phyloP scores from a whole-genome alignment of 2,113 vertebrate species.

The Syngnathus scovelli region DNA sequence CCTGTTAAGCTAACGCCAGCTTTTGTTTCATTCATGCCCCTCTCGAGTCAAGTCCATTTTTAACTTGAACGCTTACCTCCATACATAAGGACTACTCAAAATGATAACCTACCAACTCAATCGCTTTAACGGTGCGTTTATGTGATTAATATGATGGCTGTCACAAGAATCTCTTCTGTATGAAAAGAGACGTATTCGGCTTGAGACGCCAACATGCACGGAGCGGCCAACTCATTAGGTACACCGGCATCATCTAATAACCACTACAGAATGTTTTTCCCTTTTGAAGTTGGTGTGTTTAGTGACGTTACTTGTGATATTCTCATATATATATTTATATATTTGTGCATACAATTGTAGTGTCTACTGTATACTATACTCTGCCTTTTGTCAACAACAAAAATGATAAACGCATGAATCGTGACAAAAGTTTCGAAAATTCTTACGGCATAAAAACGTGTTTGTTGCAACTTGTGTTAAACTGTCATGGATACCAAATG shows the following conservation, averaged over 20 bases:
- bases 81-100: neutral
- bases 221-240: neutral
- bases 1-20: constrained; percentile 42
- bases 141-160: neutral
- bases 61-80: neutral
- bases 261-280: neutral
- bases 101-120: neutral
- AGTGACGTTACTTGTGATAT: too few relatives aligned
- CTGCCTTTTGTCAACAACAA: too few relatives aligned
- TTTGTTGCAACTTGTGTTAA: too few relatives aligned
- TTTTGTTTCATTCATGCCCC: constrained; percentile 35
- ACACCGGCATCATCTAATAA: neutral
- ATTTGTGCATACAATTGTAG: too few relatives aligned
- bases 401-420: too few relatives aligned
- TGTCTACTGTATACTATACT: too few relatives aligned
- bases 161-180: neutral
- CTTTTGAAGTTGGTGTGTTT: neutral
- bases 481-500: too few relatives aligned
- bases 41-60: neutral
- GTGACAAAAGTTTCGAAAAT: too few relatives aligned
- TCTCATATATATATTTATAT: too few relatives aligned
- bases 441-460: too few relatives aligned
- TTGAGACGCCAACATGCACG: neutral
- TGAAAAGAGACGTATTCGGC: neutral
- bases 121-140: neutral